Conservation (phyloP, 2,888 invertebrate species). For the Drepanosiphum platanoidis region DNA sequence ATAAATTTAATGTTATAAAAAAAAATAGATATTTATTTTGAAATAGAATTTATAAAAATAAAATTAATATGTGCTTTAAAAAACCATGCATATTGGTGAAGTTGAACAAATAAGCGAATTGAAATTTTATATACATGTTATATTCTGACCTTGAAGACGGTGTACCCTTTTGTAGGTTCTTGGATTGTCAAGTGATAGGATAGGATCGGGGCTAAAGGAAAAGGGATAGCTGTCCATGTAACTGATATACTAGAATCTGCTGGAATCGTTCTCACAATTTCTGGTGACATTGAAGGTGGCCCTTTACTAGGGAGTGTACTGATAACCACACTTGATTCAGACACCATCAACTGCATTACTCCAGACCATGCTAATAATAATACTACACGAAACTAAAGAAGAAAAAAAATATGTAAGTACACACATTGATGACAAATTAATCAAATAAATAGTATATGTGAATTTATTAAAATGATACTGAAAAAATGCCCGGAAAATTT, state of each 20-base stretch:
- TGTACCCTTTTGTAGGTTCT: conserved; percentile 72
- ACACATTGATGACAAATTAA: neutral
- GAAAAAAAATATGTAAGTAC: conserved; percentile 40
- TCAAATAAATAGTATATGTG: neutral
- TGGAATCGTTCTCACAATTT: conserved; percentile 79
- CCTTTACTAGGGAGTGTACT: conserved; percentile 78
- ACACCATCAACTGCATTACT: conserved; percentile 75
- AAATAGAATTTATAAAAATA: neutral
- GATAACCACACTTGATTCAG: conserved; percentile 80
- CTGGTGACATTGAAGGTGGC: conserved; percentile 78
- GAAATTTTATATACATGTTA: conserved; percentile 66
- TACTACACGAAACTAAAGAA: conserved; percentile 84
- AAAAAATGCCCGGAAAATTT: too few species aligned
- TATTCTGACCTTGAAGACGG: conserved; percentile 74
- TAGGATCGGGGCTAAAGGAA: conserved; percentile 87
- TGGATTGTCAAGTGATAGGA: conserved; percentile 83
- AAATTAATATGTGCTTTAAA: conserved; percentile 21
- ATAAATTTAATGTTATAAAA: too few species aligned
- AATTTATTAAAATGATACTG: too few species aligned
- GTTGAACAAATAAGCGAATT: conserved; percentile 62
- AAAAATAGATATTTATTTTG: neutral
- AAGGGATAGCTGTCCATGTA: conserved; percentile 87
- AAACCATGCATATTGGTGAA: conserved; percentile 46
- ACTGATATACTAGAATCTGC: conserved; percentile 85
- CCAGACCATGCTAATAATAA: conserved; percentile 78